Evolutionary conservation across 2,113 vertebrate species (phyloP), one percentile per base, ranked within the genome.

Genomic region (Leptobrachium leishanense): DNA sequence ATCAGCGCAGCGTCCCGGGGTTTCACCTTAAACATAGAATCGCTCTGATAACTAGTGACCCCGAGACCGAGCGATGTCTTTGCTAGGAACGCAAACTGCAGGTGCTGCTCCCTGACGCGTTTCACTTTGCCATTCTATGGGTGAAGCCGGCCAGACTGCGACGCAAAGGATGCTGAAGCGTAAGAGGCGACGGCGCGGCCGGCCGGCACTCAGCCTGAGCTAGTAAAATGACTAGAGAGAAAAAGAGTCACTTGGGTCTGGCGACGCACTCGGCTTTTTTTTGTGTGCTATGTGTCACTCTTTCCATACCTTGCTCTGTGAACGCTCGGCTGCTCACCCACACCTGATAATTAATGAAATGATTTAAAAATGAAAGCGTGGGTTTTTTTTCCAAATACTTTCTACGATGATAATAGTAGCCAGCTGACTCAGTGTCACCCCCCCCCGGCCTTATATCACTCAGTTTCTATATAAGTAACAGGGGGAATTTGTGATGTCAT

Each of bases 381-480:
- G 78, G 78, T 64, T 31, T 68, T 81, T 81, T 81, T 72, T 70
- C 78, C 65, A 2, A 68, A 4, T 41, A n/a, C 41, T 66, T 74
- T 41, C 66, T 20, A 20, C 39, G 7, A 20, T 82, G 75, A 79
- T 86, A 81, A 86, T 85, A 88, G 86, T 9, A 20, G 79, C 53
- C 65, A 80, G 86, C 77, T 86, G 88, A 91, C 82, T 88, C 85
- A 86, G 83, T 43, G 80, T 72, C 83, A 65, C 63, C 55, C 74
- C 0, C 6, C 81, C 72, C 82, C 82, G 67, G 64, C 0, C 5
- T 81, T 82, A 65, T 84, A 31, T 31, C 20, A 31, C 83, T 66
- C 5, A 55, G 46, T 88, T 88, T 92, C 50, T 0, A 81, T 82
- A 70, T 6, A 1, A 69, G 72, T 67, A 55, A 0, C 65, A 67